Evolutionary conservation across 1,140 invertebrate species (phyloP).

Genomic region (Grapholita molesta): DNA sequence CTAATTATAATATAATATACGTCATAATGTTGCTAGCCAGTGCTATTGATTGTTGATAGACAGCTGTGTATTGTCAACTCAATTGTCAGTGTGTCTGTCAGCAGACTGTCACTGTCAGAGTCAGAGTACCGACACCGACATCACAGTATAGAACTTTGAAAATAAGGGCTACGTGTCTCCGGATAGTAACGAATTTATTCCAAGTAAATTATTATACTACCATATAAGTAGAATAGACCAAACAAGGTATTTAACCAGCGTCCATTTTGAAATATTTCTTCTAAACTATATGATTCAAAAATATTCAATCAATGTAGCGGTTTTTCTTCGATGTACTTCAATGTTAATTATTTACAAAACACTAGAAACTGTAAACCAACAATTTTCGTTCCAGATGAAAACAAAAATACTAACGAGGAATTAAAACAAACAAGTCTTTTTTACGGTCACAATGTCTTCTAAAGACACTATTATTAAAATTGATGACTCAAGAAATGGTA

Average conservation of each 20-base stretch:
- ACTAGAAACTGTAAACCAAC: not conserved
- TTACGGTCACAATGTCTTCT: constrained; percentile 40
- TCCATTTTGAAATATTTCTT: not conserved
- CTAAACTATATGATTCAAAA: not conserved
- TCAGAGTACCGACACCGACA: not conserved
- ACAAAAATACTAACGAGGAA: not conserved
- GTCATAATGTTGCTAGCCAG: not conserved
- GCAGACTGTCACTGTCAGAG: not conserved
- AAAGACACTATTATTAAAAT: constrained; percentile 62
- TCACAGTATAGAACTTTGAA: not conserved
- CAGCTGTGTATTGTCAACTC: not conserved
- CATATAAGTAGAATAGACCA: not conserved
- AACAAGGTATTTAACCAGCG: not conserved
- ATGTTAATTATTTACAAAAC: constrained; percentile 12
- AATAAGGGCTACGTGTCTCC: not conserved
- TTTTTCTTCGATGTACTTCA: not conserved
- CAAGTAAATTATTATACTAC: not conserved
- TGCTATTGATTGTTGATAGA: not conserved
- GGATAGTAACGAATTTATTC: not conserved
- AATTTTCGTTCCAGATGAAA: constrained; percentile 10
- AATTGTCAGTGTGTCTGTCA: too few relatives aligned
- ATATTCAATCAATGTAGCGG: not conserved
- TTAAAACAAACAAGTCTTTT: not conserved
- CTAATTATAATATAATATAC: not conserved
- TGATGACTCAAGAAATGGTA: constrained; percentile 36